Evolutionary conservation across 2,888 invertebrate species (phyloP).

Genomic region (Acronicta psi): DNA sequence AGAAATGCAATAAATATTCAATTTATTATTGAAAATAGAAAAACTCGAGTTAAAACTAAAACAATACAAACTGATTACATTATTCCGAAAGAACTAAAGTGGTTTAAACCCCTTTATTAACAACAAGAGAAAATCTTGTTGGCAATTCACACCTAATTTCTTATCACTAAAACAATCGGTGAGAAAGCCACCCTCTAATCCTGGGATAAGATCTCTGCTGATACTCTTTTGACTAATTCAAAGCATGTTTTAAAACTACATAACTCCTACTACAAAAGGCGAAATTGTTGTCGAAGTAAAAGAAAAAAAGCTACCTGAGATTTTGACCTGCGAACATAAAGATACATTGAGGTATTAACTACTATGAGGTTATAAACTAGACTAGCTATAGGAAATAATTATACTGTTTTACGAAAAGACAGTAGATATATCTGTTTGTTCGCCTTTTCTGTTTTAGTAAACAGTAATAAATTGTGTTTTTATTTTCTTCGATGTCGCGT

Average conservation of each 20-base stretch:
- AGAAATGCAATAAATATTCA: too few species aligned
- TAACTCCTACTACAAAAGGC: too few species aligned
- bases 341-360: background rate
- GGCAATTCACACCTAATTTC: constrained; percentile 21
- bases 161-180: constrained; percentile 31
- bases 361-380: background rate
- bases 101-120: background rate
- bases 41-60: too few species aligned
- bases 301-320: constrained; percentile 50
- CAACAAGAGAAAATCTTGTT: constrained; percentile 17
- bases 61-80: background rate
- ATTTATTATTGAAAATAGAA: too few species aligned
- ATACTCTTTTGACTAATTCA: constrained; percentile 36
- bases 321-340: background rate
- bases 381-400: constrained; percentile 3
- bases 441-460: too few species aligned
- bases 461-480: too few species aligned
- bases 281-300: constrained; percentile 21
- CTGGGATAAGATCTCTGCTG: constrained; percentile 45
- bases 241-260: constrained; percentile 28
- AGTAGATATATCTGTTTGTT: too few species aligned
- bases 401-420: constrained; percentile 10
- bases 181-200: constrained; percentile 35
- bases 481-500: too few species aligned
- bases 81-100: background rate